Evolutionary conservation across 2,113 vertebrate species (phyloP), one percentile per base, ranked within the genome.

Genomic region (Platichthys stellatus): DNA sequence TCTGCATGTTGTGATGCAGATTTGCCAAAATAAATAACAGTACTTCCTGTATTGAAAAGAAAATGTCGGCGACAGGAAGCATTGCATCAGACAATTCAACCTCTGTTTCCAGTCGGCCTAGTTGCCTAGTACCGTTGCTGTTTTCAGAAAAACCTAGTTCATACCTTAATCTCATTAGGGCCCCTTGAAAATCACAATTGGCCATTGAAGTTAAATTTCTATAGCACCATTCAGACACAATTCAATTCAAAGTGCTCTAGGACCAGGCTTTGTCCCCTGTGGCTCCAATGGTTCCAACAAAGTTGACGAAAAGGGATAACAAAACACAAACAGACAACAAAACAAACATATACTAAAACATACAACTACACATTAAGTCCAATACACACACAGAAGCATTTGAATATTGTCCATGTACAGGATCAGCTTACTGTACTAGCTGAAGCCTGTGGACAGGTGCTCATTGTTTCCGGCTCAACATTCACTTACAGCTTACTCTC

Each of bases 401-500:
- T 8, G 21, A 45, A 28, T 31, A 49, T 9, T 67, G 24, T 51
- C 9, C 35, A 24, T 69, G 54, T 45, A 10, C 24, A 28, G 58
- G 20, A 28, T 66, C 40, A 51, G 12, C 14, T 45, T 49, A 31
- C 38, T 11, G 38, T 49, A 31, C 38, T 11, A 53, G 51, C 9
- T 28, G 17, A 43, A 9, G 40, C 63, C 24, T 2, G 18, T 13
- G 26, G 54, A 75, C 73, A 67, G 63, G 63, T 75, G 63, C 53
- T 60, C 73, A 60, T 75, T 51, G 35, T 20, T 68, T 60, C 38
- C n/a, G 57, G 54, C 38, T 5, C 21, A 53, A 60, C 43, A 67
- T 76, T 60, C 74, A 76, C 7, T 49, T 8, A 76, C 56, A 53
- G 28, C 64, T 76, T 54, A 53, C 28, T 68, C 24, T 38, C 40